These are phyloP conservation scores for Rhyacophila brunnea DNA, from an alignment of 1,140 invertebrate genomes.

Conservation along the genomic window DNA sequence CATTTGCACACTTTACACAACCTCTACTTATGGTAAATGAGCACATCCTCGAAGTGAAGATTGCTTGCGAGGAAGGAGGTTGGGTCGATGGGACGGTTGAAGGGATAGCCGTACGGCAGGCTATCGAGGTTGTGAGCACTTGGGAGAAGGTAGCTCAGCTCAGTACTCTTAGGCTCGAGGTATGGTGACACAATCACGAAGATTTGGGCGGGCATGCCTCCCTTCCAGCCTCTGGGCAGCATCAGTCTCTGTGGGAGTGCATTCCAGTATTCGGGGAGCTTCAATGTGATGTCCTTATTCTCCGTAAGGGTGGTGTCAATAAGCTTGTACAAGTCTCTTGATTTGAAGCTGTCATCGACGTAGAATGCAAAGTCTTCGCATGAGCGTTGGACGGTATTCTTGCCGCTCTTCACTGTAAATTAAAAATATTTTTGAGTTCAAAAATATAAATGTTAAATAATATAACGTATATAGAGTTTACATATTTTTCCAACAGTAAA, in stretches of 20 bases:
- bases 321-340: constrained; percentile 44
- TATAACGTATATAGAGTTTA: no score
- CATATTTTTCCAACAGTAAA: no score
- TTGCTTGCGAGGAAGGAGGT: constrained; percentile 51
- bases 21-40: constrained; percentile 57
- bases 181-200: constrained; percentile 58
- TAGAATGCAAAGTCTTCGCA: constrained; percentile 53
- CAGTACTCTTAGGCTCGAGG: constrained; percentile 39
- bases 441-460: no score
- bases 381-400: constrained; percentile 57
- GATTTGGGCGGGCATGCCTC: constrained; percentile 61
- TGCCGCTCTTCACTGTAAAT: constrained; percentile 49
- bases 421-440: no score
- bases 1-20: no score
- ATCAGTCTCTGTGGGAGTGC: constrained; percentile 62
- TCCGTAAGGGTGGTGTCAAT: constrained; percentile 46
- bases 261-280: constrained; percentile 45
- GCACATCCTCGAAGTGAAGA: constrained; percentile 59
- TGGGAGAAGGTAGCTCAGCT: constrained; percentile 44
- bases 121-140: constrained; percentile 53
- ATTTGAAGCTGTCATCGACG: constrained; percentile 46
- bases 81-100: constrained; percentile 61
- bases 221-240: constrained; percentile 60
- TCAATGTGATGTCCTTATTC: constrained; percentile 33
- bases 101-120: constrained; percentile 65